These are phyloP conservation scores for Subanguina moxae DNA, from an alignment of 1,140 invertebrate genomes.

Conservation along the genomic window DNA sequence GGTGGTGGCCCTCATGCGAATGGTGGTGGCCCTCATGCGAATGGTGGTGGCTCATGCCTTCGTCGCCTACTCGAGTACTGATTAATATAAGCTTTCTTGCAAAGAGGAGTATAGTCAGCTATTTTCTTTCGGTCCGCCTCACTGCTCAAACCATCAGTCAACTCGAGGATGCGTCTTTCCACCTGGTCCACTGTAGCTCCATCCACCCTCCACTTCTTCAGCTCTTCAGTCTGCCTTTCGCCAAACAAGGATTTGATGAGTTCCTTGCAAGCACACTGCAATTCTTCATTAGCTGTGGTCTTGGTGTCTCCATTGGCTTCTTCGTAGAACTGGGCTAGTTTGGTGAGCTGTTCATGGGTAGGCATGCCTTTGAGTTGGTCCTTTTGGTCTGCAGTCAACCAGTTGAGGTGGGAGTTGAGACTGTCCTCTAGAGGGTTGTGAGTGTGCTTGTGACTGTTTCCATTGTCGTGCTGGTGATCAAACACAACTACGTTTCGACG, in stretches of 20 bases:
- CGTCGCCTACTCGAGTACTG: constrained; percentile 2
- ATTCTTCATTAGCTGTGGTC: constrained; percentile 20
- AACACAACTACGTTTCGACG: background rate
- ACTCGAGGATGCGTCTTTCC: background rate
- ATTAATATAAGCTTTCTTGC: constrained; percentile 2
- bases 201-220: constrained; percentile 13
- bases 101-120: constrained; percentile 1
- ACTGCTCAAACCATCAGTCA: background rate
- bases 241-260: constrained; percentile 15
- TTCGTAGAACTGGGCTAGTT: constrained; percentile 26
- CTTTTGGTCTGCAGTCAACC: constrained; percentile 35
- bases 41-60: constrained; percentile 10
- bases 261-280: constrained; percentile 36
- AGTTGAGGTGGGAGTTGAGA: constrained; percentile 29
- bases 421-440: constrained; percentile 33
- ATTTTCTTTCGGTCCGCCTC: constrained; percentile 12
- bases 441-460: constrained; percentile 14
- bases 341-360: constrained; percentile 12
- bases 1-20: constrained; percentile 18
- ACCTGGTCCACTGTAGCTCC: constrained; percentile 15
- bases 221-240: constrained; percentile 9
- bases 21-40: no score
- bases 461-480: background rate
- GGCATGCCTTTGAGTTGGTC: constrained; percentile 29
- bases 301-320: constrained; percentile 23